phyloP scores from a whole-genome alignment of 2,888 invertebrate species.

The Dioctria linearis region DNA sequence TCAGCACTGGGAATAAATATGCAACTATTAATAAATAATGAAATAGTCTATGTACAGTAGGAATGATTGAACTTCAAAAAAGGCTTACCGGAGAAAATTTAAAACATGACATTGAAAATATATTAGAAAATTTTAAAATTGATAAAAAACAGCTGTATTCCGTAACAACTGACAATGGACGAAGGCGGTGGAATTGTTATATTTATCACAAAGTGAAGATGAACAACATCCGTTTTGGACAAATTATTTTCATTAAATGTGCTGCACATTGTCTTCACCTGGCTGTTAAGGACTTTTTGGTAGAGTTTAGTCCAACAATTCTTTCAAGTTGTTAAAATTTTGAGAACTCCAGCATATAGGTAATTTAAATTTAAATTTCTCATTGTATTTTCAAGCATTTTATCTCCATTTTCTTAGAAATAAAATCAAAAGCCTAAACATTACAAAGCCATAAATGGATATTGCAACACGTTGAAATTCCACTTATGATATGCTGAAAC shows the following conservation, averaged over 20 bases:
- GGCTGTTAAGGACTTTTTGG: not conserved
- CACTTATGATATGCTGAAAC: not conserved
- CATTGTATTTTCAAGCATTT: too few relatives aligned
- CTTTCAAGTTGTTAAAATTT: not conserved
- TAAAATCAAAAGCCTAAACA: too few relatives aligned
- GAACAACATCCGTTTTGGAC: not conserved
- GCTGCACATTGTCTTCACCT: not conserved
- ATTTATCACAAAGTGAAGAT: not conserved
- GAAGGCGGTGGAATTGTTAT: not conserved
- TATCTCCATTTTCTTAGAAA: not conserved
- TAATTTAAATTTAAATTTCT: not conserved
- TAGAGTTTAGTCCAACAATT: not conserved
- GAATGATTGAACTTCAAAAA: not conserved
- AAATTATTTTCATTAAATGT: not conserved
- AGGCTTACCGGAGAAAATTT: not conserved
- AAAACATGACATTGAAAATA: not conserved
- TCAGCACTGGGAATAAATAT: not conserved
- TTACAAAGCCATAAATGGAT: too few relatives aligned
- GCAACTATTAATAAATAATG: not conserved
- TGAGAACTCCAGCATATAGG: not conserved
- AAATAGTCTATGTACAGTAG: not conserved
- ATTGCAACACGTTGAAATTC: not conserved
- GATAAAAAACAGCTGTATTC: not conserved
- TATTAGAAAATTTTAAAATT: not conserved
- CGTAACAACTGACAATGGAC: conserved; percentile 4